Conservation (phyloP, 2,113 vertebrate genomes). For the Progne subis region DNA sequence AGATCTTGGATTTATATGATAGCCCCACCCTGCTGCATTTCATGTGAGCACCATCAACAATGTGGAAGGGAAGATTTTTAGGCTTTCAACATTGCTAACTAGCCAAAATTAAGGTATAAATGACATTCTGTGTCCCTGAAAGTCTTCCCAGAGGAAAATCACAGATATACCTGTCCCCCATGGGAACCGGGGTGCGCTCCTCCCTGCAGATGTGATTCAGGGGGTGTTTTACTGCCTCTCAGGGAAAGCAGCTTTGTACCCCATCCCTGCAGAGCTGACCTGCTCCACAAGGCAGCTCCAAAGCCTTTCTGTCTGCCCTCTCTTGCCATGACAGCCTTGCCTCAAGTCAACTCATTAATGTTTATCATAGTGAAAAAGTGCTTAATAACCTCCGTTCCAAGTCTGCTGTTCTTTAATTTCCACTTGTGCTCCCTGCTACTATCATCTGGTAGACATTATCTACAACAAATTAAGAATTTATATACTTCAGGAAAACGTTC, state of each 20-base stretch:
- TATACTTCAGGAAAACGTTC: conserved; percentile 1
- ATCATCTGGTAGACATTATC: conserved; percentile 44
- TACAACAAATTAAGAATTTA: conserved; percentile 57
- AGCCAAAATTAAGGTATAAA: neutral
- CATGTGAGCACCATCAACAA: neutral
- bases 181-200: neutral
- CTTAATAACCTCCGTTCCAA: neutral
- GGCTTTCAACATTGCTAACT: neutral
- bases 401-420: conserved; percentile 29
- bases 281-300: neutral
- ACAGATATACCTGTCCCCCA: no score
- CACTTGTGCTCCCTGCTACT: conserved; percentile 5
- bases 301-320: neutral
- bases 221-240: neutral
- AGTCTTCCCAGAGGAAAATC: neutral
- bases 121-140: neutral
- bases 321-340: neutral
- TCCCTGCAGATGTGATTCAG: neutral
- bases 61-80: neutral
- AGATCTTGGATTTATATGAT: neutral
- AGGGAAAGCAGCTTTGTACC: neutral
- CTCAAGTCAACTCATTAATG: neutral
- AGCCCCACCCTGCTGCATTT: neutral
- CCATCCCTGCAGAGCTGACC: neutral
- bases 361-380: neutral